Conservation (phyloP, 30 jellyfish, hydroid and myxozoan species). For the Aurelia coerulea region DNA sequence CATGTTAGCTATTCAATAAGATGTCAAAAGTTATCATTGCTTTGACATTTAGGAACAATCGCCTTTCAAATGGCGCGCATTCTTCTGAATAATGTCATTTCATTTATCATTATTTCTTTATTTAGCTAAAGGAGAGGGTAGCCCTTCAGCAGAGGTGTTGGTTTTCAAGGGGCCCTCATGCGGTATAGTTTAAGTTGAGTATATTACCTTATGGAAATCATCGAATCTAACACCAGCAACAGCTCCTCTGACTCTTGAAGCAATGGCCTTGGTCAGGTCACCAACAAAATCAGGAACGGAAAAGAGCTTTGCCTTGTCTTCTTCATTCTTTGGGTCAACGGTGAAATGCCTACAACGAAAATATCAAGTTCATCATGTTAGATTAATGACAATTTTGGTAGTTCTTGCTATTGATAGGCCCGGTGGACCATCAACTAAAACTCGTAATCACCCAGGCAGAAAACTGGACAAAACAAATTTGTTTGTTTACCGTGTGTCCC, state of each 20-base stretch:
- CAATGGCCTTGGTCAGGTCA: slow-evolving; percentile 97
- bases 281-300: slow-evolving; percentile 99
- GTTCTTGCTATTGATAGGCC: no score
- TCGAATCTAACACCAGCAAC: slow-evolving; percentile 97
- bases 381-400: not conserved
- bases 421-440: no score
- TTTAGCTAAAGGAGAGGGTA: no score
- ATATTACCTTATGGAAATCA: slow-evolving; percentile 88
- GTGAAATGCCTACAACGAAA: slow-evolving; percentile 76
- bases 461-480: not conserved
- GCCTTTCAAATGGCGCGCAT: no score
- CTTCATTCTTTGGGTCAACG: slow-evolving; percentile 67
- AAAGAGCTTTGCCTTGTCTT: slow-evolving; percentile 80
- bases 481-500: not conserved
- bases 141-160: no score
- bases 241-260: slow-evolving; percentile 98
- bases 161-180: no score
- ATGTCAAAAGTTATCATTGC: no score
- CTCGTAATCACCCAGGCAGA: no score
- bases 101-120: no score
- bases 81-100: no score
- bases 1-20: no score
- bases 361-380: not conserved
- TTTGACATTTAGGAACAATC: no score
- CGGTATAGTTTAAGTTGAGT: not conserved